Base-by-base conservation (phyloP, 2,888 invertebrate genomes). In the Lochmaea crataegi region DNA sequence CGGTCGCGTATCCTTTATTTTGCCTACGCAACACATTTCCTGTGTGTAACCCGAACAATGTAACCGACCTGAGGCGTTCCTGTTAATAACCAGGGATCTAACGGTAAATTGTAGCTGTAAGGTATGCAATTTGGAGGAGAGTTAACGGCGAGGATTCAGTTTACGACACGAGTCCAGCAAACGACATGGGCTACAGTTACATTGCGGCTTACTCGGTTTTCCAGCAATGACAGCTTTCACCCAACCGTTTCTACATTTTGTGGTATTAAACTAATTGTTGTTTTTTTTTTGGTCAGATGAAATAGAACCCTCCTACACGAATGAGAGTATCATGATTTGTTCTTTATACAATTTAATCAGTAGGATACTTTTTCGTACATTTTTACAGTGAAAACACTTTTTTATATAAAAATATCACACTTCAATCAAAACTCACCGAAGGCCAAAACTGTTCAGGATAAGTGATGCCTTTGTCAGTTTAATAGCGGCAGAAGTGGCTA, bases 21-120 rank as follows among this genome's bases (percentile, higher is more conserved):
- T 63, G 38, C 69, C 76, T 77, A 78, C 78, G 73, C 71, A 76
- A 76, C 77, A 77, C 81, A 82, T 82, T 82, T 80, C 81, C 81
- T 80, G 81, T 79, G 79, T 78, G 81, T 81, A 81, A 81, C 80
- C 76, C 76, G 73, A 75, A 79, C 80, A 80, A 77, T 79, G 71
- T 76, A 68, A 45, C 74, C 45, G 63, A 66, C 72, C 76, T 73
- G 72, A 68, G 71, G 75, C 69, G 69, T 66, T 48, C 65, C 72
- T 68, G 72, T 77, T 77, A 78, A 77, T 79, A 79, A 78, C 77
- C 63, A 65, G 74, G 68, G 73, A 77, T 79, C 72, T 75, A 72
- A 69, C 75, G 75, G 68, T 58, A 74, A 78, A 79, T 79, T 79
- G 76, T 78, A 74, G 78, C 78, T 74, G 63, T 71, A 64, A 77